Evolutionary conservation across 2,113 vertebrate genomes (phyloP), one percentile per base, ranked within the genome.

Genomic region (Psilopogon haemacephalus): DNA sequence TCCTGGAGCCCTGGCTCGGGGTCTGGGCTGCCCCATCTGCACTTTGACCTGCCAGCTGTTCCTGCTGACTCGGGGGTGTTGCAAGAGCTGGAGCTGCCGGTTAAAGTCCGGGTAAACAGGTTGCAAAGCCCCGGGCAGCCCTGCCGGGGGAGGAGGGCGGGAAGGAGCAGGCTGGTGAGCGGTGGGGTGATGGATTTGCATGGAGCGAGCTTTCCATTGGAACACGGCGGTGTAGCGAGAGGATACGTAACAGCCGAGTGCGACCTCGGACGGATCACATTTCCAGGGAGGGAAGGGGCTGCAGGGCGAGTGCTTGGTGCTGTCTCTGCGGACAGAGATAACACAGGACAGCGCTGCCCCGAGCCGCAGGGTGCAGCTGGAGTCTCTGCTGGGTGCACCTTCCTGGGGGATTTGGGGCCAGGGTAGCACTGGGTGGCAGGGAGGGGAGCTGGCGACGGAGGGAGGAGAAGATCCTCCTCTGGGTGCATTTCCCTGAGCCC

Each of bases 101-200:
- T 59, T 94, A 86, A 96, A 96, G 95, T 95, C 94, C 19, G 38
- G 35, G 91, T 95, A 96, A 95, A 96, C 95, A 96, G 87, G 89
- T 74, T 91, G 82, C 70, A 87, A 65, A 86, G 81, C 79, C 52
- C 35, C 64, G 8, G 0, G 62, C 42, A 65, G 67, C 77, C 50
- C 65, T 72, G 73, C 19, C 0, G 3, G 68, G 72, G 58, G 65
- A 60, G 37, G 11, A 15, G 32, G 6, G 3, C 50, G 65, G 71
- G 50, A 68, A 74, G 64, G 21, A 89, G 33, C 55, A 65, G 70
- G 33, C 42, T 79, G 4, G 0, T 33, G 42, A 32, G 80, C 46
- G 72, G 1, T 79, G 85, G 87, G 28, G 81, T 65, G 81, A 65
- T 85, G 46, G 55, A 54, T 92, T 89, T 89, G 64, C 68, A 48